Evolutionary conservation across 2,888 invertebrate genomes (phyloP).

Genomic region (Oscheius myriophilus): DNA sequence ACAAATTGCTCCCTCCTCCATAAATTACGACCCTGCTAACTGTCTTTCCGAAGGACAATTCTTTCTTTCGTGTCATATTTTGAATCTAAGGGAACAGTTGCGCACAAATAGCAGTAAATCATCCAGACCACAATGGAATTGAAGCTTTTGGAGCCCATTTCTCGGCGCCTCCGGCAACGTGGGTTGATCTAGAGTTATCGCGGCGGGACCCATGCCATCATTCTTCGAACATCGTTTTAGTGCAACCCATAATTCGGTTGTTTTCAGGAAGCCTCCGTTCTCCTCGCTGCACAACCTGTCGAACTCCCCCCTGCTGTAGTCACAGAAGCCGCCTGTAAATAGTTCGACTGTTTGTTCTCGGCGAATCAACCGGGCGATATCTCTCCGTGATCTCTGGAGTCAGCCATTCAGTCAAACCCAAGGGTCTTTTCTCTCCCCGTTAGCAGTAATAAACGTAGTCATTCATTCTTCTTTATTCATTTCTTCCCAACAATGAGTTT

Average conservation of each 20-base stretch:
- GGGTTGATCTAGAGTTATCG: no score
- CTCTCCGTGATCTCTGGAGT: constrained; percentile 22
- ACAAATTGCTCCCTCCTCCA: no score
- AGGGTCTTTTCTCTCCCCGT: constrained; percentile 1
- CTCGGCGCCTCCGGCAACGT: no score
- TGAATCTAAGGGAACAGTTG: background rate
- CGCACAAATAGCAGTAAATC: background rate
- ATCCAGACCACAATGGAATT: background rate
- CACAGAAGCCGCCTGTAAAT: constrained; percentile 24
- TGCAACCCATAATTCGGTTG: background rate
- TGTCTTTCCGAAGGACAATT: background rate
- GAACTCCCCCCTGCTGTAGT: constrained; percentile 18
- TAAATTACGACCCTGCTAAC: no score
- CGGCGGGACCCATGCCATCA: no score
- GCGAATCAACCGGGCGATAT: constrained; percentile 3
- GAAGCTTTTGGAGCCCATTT: no score
- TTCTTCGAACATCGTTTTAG: no score
- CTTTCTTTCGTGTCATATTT: background rate
- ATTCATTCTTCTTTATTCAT: background rate
- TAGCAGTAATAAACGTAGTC: background rate
- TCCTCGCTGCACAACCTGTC: constrained; percentile 17
- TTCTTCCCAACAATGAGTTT: no score
- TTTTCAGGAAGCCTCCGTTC: constrained; percentile 27
- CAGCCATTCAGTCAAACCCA: constrained; percentile 4
- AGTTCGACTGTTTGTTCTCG: constrained; percentile 29